Evolutionary conservation across 2,797 vertebrate species (phyloP).

Genomic region (Capromys pilorides): DNA sequence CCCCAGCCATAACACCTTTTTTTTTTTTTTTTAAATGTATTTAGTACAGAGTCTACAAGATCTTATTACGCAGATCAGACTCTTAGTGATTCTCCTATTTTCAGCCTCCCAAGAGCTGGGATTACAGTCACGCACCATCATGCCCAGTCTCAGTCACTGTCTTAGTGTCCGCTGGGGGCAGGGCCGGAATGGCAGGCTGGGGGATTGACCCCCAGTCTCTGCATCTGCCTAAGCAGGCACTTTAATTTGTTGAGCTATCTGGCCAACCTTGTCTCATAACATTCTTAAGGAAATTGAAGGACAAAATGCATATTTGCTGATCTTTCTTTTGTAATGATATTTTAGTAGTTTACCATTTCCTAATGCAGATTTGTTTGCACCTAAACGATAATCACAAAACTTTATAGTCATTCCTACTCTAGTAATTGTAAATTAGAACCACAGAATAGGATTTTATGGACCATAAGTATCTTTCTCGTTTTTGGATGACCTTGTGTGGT

Average conservation of each 20-base stretch:
- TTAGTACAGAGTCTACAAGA: too few relatives aligned
- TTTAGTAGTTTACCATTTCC: background rate
- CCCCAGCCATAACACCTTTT: too few relatives aligned
- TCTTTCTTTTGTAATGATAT: background rate
- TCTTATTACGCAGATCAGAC: too few relatives aligned
- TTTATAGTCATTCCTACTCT: background rate
- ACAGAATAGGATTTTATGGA: background rate
- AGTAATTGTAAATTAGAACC: background rate
- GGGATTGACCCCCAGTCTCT: too few relatives aligned
- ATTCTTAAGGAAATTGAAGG: background rate
- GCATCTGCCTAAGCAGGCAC: too few relatives aligned
- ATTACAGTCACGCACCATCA: too few relatives aligned
- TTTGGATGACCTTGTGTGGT: slow-evolving; percentile 26
- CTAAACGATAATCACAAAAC: background rate
- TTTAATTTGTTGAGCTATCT: too few relatives aligned
- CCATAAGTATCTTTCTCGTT: background rate
- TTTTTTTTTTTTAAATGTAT: background rate
- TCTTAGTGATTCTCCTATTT: too few relatives aligned
- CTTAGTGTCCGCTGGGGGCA: too few relatives aligned
- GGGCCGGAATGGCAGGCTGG: too few relatives aligned
- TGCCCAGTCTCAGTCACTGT: too few relatives aligned
- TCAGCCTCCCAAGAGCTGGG: too few relatives aligned
- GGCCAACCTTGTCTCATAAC: background rate
- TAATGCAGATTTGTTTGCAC: background rate
- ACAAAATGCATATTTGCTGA: background rate